Base-by-base conservation (phyloP, 2,113 vertebrate genomes). In the Heterotis niloticus region DNA sequence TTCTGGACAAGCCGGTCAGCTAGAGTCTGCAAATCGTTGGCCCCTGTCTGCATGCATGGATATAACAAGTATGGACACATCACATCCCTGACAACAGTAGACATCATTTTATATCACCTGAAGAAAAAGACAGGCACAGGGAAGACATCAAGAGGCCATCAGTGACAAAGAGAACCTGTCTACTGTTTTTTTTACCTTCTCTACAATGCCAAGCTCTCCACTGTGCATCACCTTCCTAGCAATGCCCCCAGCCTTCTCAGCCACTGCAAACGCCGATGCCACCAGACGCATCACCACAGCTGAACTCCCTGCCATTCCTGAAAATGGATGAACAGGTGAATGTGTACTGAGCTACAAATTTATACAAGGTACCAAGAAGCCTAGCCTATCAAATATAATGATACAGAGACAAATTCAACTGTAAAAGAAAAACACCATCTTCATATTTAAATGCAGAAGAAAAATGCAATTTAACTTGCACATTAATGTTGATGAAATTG, bases 1-100 rank as follows among this genome's bases (percentile, higher is more conserved):
- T 94, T 92, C 84, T 99, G 98, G 12, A 92, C 96, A 73, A 98
- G 80, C 28, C 96, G 90, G 85, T 99, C 98, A 1, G 98, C 98
- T 86, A 96, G 92, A 12, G 98, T 99, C 91, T 99, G 96, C 84
- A 99, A 87, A 89, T 99, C 97, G 80, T 93, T 91, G 34, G 90
- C 93, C 51, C 95, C 94, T 0, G 91, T 93, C 96, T 99, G 85
- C 72, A 81, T 81, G 84, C 28, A 67, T 29, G 24, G 20, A 73
- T 64, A 80, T 1, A 17, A n/a, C 12, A 17, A 28, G 51, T 67
- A 81, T 11, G 54, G 10, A 17, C 67, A 29, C 0, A 64, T 4
- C 5, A 24, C 17, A 74, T 76, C 13, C 5, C 17, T 56, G 18
- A 67, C n/a, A 18, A 64, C 18, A 20, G 10, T 11, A 4, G 14